Base-by-base conservation (phyloP, 2,113 vertebrate genomes). In the Pungitius pungitius region DNA sequence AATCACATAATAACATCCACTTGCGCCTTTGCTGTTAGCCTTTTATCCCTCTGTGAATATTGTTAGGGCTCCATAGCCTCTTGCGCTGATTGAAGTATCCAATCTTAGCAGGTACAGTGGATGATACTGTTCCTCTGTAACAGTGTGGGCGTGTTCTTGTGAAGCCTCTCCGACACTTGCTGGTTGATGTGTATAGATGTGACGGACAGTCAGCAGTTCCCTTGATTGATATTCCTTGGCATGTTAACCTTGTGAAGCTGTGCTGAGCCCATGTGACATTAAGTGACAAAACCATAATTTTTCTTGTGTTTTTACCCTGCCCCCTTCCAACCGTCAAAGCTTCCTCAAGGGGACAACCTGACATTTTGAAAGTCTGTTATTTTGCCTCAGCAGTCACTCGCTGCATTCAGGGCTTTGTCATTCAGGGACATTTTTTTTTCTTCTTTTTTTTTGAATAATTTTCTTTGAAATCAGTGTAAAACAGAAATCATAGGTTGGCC, bases 311-410 rank as follows among this genome's bases (percentile, higher is more conserved):
- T 56, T 40, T 43, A 3, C 49, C 49, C 22, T 11, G 11, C 22
- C 49, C 18, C 8, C 62, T 57, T 72, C 75, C 69, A 78, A 42
- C 77, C 68, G 58, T 83, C 87, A 77, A 37, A 66, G 64, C 81
- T 86, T 87, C 67, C 83, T 90, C 73, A 80, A 89, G 87, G 83
- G 83, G 84, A 89, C 79, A 88, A 58, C 60, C 76, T 90, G 87
- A 89, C 87, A 90, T 90, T 87, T 85, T 80, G 71, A 82, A 88
- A 85, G 75, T 85, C 77, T 90, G 87, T 88, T 85, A 85, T 84
- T 90, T 89, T 88, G 77, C 81, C 85, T 84, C 87, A 89, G 85
- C 87, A 75, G 74, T 77, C 80, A 75, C 70, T 85, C 55, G 57
- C 69, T n/a, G 42, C 74, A 79, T 79, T 73, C 75, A 73, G 77